Base-by-base conservation (phyloP, 2,888 invertebrate genomes). In the Nomada hirtipes region DNA sequence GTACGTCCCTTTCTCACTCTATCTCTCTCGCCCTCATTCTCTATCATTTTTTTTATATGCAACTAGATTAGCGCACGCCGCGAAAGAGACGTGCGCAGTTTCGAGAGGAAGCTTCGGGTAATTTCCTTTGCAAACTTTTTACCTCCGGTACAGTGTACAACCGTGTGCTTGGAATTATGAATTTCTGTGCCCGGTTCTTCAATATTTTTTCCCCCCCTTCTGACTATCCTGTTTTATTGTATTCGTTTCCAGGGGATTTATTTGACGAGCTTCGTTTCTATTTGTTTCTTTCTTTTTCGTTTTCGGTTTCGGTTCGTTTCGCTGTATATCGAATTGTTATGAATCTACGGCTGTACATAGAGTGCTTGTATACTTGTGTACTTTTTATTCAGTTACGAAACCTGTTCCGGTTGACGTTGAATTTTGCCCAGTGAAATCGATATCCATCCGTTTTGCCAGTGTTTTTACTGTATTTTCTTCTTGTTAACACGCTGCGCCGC, bases 71-170 rank as follows among this genome's bases (percentile, higher is more conserved):
- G 26, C 74, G 29, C 42, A 29, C 63, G 18, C 53, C 36, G 42
- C 10, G 52, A 64, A 42, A 69, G 23, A 23, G 42, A 63, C 44
- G 15, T 20, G 52, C 20, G 67, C 47, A 20, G 72, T 57, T 78
- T 42, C 18, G 18, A 50, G 26, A 29, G 36, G 23, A 9, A 57
- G 36, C 60, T 26, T 53, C n/a, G 55, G 26, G 69, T 69, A 70
- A 79, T 79, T 79, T 78, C 79, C 64, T 79, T 71, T 79, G 79
- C 64, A 71, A 70, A 78, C 79, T 79, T 67, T 71, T 64, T n/a
- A 23, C 20, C 44, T 29, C 72, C 20, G 20, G 63, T n/a, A 23
- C 36, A 61, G 20, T 20, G 20, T 36, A 29, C 61, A 63, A 61
- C 26, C 50, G 71, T 69, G 36, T 23, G 67, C 61, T 44, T 52